Evolutionary conservation across 2,113 vertebrate species (phyloP), one percentile per base, ranked within the genome.

Genomic region (Cyprinus carpio): DNA sequence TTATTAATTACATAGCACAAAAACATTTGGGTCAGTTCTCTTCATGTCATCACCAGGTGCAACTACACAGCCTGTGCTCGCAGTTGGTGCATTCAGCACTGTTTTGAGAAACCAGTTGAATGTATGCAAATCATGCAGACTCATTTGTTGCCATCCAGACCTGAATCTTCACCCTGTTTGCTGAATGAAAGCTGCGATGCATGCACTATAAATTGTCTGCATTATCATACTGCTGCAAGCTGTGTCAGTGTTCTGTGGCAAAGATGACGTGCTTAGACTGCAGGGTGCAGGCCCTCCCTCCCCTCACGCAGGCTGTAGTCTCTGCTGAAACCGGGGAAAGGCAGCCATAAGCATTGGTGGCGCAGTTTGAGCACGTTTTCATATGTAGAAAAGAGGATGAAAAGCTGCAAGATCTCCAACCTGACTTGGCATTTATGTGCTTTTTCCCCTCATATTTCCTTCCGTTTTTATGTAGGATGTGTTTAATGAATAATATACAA

Each of bases 261-360:
- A 75, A 75, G 71, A 81, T 34, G 77, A 86, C 87, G 85, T 88
- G 85, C 85, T 72, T 27, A 12, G 82, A 77, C 81, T 86, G 71
- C 82, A 64, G 74, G 84, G 51, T 64, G 27, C 75, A 71, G 43
- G 29, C 56, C 31, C 43, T 49, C 62, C 58, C 43, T 51, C 34
- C 65, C 27, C 29, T 60, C 65, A 56, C 67, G 25, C 65, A 72
- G 34, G 51, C 76, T 43, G 75, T 51, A 74, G 58, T 15, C 40
- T 84, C 76, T 79, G 75, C 84, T 80, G 76, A 85, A 23, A 67
- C 18, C 34, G n/a, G 74, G 62, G 20, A 62, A 84, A 56, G 67
- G 84, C 75, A 37, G 84, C 20, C 20, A 78, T 56, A 54, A 12
- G 15, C 64, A 56, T 75, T 56, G 16, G 62, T 46, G 64, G 62